Conservation (phyloP, 2,113 vertebrate species). For the Bothrops jararaca region DNA sequence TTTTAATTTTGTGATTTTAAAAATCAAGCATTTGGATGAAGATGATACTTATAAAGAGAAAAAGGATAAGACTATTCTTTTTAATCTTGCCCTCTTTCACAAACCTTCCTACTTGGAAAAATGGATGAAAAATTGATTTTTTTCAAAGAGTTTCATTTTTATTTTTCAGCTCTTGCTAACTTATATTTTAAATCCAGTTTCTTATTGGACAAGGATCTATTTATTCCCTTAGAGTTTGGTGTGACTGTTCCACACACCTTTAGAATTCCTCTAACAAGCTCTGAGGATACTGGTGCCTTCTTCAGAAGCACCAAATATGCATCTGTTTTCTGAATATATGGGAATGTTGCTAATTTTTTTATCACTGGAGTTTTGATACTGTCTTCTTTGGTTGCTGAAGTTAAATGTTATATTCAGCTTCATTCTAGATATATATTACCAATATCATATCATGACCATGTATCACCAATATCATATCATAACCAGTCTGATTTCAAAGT, state of each 20-base stretch:
- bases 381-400: constrained; percentile 26
- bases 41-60: neutral
- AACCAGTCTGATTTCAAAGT: neutral
- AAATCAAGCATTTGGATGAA: neutral
- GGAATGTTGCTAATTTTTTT: neutral
- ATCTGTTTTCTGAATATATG: neutral
- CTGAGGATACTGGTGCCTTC: neutral
- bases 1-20: constrained; percentile 4
- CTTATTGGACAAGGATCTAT: neutral
- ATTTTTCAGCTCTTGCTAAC: neutral
- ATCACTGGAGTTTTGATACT: neutral
- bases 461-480: neutral
- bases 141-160: constrained; percentile 17
- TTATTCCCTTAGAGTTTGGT: neutral
- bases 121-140: neutral
- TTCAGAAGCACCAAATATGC: neutral
- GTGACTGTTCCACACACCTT: neutral
- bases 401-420: neutral
- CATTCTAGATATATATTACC: neutral
- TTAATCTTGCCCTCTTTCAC: neutral
- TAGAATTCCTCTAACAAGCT: neutral
- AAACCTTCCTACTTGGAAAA: neutral
- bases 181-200: neutral
- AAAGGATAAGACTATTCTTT: neutral
- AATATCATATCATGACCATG: neutral